A percentile compares a stretch with the other conserved stretches of the same genome.
Evolutionary conservation across 2,113 vertebrate species (phyloP).

Genomic region (Oryzias woworae): DNA sequence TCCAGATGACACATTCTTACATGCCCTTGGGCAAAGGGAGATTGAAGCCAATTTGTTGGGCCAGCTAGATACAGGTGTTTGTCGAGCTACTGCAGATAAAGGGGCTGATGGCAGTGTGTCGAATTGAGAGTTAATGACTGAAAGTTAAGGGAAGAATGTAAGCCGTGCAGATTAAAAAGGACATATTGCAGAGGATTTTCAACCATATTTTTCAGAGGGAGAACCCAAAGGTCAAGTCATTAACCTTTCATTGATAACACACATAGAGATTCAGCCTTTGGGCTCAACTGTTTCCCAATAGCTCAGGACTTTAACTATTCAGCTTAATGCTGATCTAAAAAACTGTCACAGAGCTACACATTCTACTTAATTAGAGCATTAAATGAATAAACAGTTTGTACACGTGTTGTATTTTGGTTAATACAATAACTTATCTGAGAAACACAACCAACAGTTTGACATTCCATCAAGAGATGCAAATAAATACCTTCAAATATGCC

Average conservation of each 20-base stretch:
- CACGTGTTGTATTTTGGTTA: too few relatives aligned
- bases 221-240: constrained; percentile 63
- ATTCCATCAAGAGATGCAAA: too few relatives aligned
- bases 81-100: constrained; percentile 39
- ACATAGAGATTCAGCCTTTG: constrained; percentile 36
- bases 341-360: constrained; percentile 14
- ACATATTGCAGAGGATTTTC: constrained; percentile 53
- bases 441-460: too few relatives aligned
- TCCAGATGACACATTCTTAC: constrained; percentile 38
- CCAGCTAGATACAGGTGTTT: constrained; percentile 50
- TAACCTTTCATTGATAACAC: constrained; percentile 70
- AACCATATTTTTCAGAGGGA: constrained; percentile 45
- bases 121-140: constrained; percentile 13
- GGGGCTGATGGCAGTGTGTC: constrained; percentile 13
- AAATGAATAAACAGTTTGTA: too few relatives aligned
- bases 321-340: constrained; percentile 31
- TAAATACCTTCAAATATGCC: too few relatives aligned
- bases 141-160: constrained; percentile 45
- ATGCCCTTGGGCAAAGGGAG: constrained; percentile 44
- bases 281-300: constrained; percentile 55
- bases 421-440: too few relatives aligned
- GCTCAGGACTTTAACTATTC: constrained; percentile 37
- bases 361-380: background rate
- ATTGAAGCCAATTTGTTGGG: constrained; percentile 43
- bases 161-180: constrained; percentile 51